Percentiles rank a stretch among this genome's conserved stretches.
Conservation (phyloP, 2,113 vertebrate genomes). For the Daphoenositta chrysoptera region DNA sequence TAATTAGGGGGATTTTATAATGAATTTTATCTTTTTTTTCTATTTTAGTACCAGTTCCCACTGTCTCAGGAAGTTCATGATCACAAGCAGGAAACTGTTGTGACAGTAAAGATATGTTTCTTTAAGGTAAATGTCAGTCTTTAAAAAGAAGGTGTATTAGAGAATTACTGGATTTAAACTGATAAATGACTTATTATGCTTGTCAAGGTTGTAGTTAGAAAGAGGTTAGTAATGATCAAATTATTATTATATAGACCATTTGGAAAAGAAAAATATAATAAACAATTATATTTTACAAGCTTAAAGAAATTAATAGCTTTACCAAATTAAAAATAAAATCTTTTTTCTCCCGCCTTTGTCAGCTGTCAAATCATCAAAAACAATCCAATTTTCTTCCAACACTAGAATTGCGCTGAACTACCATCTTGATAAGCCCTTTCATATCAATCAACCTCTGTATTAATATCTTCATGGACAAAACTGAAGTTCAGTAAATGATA, state of each 20-base stretch:
- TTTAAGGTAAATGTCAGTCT: not conserved
- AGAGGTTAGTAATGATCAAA: not conserved
- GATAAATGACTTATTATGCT: not conserved
- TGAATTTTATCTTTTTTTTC: not conserved
- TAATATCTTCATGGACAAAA: not conserved
- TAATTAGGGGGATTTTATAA: not conserved
- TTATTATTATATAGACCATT: not conserved
- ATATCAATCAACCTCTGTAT: not conserved
- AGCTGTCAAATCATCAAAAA: not conserved
- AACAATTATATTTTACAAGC: not conserved
- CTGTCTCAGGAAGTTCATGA: not conserved
- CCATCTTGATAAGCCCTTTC: constrained; percentile 12
- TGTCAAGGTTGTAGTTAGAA: not conserved
- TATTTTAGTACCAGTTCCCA: not conserved
- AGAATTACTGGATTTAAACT: not conserved
- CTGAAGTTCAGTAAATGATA: not conserved
- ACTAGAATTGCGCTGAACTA: not conserved
- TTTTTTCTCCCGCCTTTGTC: not conserved
- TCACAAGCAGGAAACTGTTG: not conserved
- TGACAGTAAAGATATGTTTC: not conserved
- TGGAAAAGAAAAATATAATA: not conserved
- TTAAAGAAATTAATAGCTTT: not conserved
- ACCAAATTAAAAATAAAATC: not conserved
- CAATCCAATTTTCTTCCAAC: not conserved
- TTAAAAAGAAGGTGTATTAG: not conserved